Evolutionary conservation across 2,797 vertebrate genomes (phyloP).

Genomic region (Anguilla pacifica): DNA sequence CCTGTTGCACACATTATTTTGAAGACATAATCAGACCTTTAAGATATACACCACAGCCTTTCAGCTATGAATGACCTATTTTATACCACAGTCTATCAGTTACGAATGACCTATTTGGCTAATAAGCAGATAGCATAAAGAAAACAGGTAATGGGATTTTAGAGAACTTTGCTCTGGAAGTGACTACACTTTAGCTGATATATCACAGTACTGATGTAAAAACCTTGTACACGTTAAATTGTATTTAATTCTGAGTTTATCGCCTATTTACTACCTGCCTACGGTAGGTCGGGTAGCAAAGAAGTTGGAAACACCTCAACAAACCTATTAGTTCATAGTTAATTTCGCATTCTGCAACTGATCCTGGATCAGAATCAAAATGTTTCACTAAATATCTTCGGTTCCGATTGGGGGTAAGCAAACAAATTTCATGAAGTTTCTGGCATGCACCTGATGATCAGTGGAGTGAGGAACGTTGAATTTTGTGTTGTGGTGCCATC

Average conservation of each 20-base stretch:
- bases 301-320: background rate
- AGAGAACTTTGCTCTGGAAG: background rate
- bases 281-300: background rate
- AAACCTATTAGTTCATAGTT: too few relatives aligned
- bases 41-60: background rate
- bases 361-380: background rate
- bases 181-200: background rate
- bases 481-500: background rate
- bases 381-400: background rate
- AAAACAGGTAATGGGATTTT: background rate
- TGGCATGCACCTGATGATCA: too few relatives aligned
- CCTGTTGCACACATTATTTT: background rate
- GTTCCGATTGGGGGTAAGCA: background rate
- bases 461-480: background rate
- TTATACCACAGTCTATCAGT: background rate
- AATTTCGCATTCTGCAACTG: background rate
- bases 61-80: background rate
- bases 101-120: background rate
- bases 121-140: slow-evolving; percentile 5
- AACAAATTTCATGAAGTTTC: background rate
- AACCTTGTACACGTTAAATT: background rate
- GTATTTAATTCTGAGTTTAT: background rate
- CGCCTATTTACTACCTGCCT: background rate
- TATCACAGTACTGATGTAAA: background rate
- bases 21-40: background rate